Base-by-base conservation (phyloP, 2,888 invertebrate genomes). In the Agrilus biguttatus region DNA sequence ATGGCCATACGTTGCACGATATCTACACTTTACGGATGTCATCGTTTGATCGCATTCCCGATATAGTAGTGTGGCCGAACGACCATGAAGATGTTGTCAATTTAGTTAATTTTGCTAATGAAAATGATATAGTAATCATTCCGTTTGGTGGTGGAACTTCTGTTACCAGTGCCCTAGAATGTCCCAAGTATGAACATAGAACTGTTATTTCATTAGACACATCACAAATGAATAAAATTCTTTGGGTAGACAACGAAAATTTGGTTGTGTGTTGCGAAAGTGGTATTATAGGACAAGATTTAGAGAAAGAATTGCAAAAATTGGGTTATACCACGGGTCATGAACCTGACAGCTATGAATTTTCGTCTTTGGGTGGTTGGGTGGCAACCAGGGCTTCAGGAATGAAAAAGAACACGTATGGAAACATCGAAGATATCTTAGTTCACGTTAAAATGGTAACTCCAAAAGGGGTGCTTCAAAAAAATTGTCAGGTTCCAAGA, bases 331-430 rank as follows among this genome's bases (percentile, higher is more conserved):
- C 93, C 0, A 82, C 87, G 2, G 98, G 98, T 0, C 95, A 98
- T 63, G 97, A 98, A 61, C 98, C 98, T 0, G 98, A 98, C 62
- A 96, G 95, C 2, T 92, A 90, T 65, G 97, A 98, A 68, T 98
- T 98, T 69, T 89, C 89, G 2, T 87, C 89, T 12, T 73, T 98
- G 2, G 97, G 97, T 5, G 97, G 97, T 1, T 98, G 98, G 97
- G 65, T 67, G 7, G 66, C 67, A 2, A 67, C 67, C 1, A 55
- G 67, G 51, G 67, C 67, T 3, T 66, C 66, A 33, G 97, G 98
- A 42, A 97, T 97, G 97, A 98, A 97, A 71, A 98, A 97, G 66
- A 98, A 98, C 63, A 80, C 86, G 0, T 98, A 97, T 53, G 96
- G 96, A 0, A 97, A 97, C 60, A 97, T 97, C 47, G 96, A 97